Evolutionary conservation across 2,113 vertebrate species (phyloP).

Genomic region (Mobula birostris): DNA sequence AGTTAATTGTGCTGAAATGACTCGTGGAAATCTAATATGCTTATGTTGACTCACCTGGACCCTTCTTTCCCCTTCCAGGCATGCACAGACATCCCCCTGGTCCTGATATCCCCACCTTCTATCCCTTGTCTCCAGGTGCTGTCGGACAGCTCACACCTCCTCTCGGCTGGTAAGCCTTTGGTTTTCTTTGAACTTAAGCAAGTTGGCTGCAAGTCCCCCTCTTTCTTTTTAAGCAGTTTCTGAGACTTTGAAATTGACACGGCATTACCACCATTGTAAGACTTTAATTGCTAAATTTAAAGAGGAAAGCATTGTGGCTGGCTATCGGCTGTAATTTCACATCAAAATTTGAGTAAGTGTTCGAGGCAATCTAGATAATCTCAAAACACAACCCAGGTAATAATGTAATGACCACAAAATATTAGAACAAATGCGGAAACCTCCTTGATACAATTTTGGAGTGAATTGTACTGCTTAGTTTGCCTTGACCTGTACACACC

Average conservation of each 20-base stretch:
- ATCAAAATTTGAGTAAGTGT: background rate
- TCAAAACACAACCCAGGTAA: background rate
- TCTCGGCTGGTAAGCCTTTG: conserved; percentile 84
- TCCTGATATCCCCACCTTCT: conserved; percentile 91
- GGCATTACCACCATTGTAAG: background rate
- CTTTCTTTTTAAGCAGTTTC: background rate
- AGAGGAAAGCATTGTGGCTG: background rate
- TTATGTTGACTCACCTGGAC: background rate
- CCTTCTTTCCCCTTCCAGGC: conserved; percentile 55
- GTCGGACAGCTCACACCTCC: conserved; percentile 95
- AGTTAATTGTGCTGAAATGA: background rate
- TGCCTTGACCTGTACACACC: no score
- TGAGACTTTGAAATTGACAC: conserved; percentile 31
- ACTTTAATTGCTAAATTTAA: conserved; percentile 22
- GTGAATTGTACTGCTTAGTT: background rate
- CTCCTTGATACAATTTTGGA: background rate
- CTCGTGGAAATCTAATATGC: conserved; percentile 28
- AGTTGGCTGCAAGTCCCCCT: background rate
- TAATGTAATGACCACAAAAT: background rate
- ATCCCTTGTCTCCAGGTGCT: conserved; percentile 85
- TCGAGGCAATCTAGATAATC: background rate
- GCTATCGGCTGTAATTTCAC: background rate
- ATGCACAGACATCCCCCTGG: conserved; percentile 88
- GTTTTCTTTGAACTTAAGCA: conserved; percentile 36
- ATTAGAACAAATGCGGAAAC: background rate